A percentile compares a stretch with the other conserved stretches of the same genome.
phyloP scores from a whole-genome alignment of 2,888 invertebrate genomes.

The Cancer borealis region DNA sequence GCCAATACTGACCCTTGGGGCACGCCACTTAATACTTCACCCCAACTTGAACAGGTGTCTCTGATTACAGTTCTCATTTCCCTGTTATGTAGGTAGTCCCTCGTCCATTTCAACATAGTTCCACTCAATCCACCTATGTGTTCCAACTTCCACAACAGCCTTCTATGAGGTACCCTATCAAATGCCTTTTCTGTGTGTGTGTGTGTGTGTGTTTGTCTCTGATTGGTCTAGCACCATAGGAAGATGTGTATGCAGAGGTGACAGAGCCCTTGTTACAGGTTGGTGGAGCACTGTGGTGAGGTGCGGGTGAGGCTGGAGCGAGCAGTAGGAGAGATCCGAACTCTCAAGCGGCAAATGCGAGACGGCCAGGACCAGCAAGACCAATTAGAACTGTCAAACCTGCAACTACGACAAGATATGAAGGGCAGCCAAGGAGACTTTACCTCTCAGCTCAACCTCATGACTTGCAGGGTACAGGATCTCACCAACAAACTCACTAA shows the following conservation, averaged over 20 bases:
- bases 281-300: slow-evolving; percentile 90
- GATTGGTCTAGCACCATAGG: too few species aligned
- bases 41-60: too few species aligned
- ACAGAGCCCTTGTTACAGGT: slow-evolving; percentile 79
- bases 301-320: slow-evolving; percentile 88
- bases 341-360: slow-evolving; percentile 89
- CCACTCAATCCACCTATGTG: too few species aligned
- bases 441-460: slow-evolving; percentile 85
- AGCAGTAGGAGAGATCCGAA: slow-evolving; percentile 90
- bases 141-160: too few species aligned
- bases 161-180: too few species aligned
- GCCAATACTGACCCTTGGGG: too few species aligned
- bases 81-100: too few species aligned
- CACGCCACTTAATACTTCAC: too few species aligned
- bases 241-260: background rate
- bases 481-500: slow-evolving; percentile 89
- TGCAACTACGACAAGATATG: slow-evolving; percentile 87
- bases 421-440: slow-evolving; percentile 84
- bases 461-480: slow-evolving; percentile 89
- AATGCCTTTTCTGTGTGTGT: too few species aligned
- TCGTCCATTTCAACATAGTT: too few species aligned
- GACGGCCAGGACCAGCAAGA: slow-evolving; percentile 90
- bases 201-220: too few species aligned
- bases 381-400: slow-evolving; percentile 88
- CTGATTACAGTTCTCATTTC: too few species aligned